Base-by-base conservation (phyloP, 2,888 invertebrate genomes). In the Xanthorhoe spadicearia region DNA sequence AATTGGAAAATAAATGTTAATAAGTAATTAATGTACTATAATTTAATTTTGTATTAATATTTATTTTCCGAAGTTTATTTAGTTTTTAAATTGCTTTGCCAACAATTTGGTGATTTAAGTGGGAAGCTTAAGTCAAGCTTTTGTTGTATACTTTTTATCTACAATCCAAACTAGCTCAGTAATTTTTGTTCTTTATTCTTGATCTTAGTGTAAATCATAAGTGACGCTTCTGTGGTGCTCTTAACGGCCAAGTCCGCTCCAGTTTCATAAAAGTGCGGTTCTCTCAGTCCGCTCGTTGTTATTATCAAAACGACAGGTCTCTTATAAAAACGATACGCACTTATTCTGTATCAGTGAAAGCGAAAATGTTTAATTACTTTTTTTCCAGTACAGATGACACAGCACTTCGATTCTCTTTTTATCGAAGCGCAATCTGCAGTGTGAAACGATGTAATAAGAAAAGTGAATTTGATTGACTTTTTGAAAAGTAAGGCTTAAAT, bases 341-440 rank as follows among this genome's bases (percentile, higher is more conserved):
- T 81, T 83, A 82, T 81, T 82, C 83, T 80, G 81, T 79, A 79
- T 71, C 79, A 88, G 92, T 90, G 92, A 92, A 92, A 92, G 92
- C 86, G 87, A 90, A 66, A 90, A 83, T 85, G 83, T 88, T 83
- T 89, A 88, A 88, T 91, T 88, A 87, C 87, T 85, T 87, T 83
- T 84, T 83, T 86, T 83, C 83, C 85, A 85, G 81, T 83, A 84
- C 75, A 85, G 89, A 92, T 92, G 92, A 92, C 86, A 88, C 81
- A 84, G 92, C 91, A 76, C 70, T 87, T 85, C 69, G 64, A 72
- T 63, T 63, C 59, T 56, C 53, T 74, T 72, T 72, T 70, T 74
- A 72, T 70, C 71, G 71, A 71, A 81, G 81, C 77, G 76, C 81
- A 83, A 85, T 85, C 81, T 61, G 74, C 78, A 73, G 74, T 80